Evolutionary conservation across 2,888 invertebrate species (phyloP).

Genomic region (Lamellibrachia columna): DNA sequence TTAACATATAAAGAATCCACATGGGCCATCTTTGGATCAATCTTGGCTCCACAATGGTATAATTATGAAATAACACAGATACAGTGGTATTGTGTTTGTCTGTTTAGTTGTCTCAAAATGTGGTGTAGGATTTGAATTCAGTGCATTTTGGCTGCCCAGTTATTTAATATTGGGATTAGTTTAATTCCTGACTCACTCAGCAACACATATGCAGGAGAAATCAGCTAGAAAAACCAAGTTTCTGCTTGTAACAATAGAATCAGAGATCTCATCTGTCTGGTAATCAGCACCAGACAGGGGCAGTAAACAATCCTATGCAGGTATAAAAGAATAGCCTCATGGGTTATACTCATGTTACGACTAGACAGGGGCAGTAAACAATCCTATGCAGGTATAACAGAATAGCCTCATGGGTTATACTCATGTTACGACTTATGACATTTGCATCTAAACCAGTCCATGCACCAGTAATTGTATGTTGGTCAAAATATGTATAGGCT

Average conservation of each 20-base stretch:
- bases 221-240: background rate
- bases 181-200: background rate
- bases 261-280: background rate
- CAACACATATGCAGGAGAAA: background rate
- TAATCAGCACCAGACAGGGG: background rate
- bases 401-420: background rate
- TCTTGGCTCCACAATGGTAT: background rate
- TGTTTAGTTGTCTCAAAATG: background rate
- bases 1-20: background rate
- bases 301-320: background rate
- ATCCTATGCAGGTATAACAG: background rate
- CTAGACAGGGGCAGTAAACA: background rate
- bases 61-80: background rate
- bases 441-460: background rate
- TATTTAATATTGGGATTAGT: background rate
- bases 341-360: too few relatives aligned
- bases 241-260: background rate
- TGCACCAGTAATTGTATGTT: background rate
- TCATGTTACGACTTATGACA: background rate
- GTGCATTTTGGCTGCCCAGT: background rate
- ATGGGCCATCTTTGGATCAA: background rate
- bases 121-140: background rate
- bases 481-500: background rate
- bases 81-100: background rate
- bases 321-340: background rate